phyloP scores from a whole-genome alignment of 1,140 invertebrate species.

The Copidosoma floridanum region DNA sequence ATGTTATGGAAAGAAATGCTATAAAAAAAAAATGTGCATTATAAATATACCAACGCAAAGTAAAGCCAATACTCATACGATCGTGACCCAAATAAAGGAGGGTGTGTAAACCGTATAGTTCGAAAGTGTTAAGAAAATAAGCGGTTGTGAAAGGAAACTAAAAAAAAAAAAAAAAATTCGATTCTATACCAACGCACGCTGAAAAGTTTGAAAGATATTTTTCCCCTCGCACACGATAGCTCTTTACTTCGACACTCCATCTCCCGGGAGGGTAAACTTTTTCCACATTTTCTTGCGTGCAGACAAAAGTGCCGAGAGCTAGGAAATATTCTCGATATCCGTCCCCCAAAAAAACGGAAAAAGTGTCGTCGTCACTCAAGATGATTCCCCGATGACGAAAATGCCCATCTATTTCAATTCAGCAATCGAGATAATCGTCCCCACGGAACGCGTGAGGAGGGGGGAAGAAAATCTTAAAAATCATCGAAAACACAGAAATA shows the following conservation, averaged over 20 bases:
- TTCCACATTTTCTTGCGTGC: not conserved
- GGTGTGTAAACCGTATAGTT: too few relatives aligned
- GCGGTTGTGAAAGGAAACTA: not conserved
- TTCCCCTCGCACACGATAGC: not conserved
- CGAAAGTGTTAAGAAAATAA: conserved; percentile 6
- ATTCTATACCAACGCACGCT: conserved; percentile 6
- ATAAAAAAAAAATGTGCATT: too few relatives aligned
- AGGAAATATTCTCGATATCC: not conserved
- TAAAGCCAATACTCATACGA: too few relatives aligned
- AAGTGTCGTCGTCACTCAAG: too few relatives aligned
- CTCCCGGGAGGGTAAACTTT: not conserved
- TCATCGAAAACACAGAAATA: too few relatives aligned
- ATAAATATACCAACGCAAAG: too few relatives aligned
- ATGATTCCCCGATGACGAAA: too few relatives aligned
- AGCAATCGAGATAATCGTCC: not conserved
- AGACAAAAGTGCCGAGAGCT: not conserved
- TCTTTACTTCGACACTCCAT: not conserved
- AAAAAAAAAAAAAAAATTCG: conserved; percentile 14
- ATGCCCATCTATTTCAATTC: not conserved
- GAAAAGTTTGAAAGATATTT: conserved; percentile 9
- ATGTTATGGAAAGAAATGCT: too few relatives aligned
- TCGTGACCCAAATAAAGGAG: too few relatives aligned
- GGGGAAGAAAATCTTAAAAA: too few relatives aligned
- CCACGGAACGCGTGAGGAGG: not conserved
- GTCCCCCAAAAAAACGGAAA: not conserved